These are phyloP conservation scores for Nannoperca obscura DNA, from an alignment of 2,797 vertebrate species.

Conservation along the genomic window DNA sequence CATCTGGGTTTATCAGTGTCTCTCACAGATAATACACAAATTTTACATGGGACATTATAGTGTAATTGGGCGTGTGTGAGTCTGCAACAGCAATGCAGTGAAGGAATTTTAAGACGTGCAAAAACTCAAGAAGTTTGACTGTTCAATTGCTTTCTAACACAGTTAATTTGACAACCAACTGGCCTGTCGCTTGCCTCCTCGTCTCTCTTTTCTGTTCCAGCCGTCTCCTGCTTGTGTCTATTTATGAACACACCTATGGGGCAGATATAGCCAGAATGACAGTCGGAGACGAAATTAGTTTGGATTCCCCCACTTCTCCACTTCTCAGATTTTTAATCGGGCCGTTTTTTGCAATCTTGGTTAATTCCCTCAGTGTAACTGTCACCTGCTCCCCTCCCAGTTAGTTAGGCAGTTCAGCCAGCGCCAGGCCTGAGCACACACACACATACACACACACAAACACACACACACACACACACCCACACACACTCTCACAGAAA, in stretches of 20 bases:
- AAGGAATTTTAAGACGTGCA: conserved; percentile 35
- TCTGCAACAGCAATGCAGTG: conserved; percentile 10
- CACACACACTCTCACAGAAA: conserved; percentile 14
- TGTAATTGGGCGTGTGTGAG: conserved; percentile 14
- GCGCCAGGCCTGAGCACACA: conserved; percentile 65
- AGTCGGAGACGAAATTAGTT: conserved; percentile 81
- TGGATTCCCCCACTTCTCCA: conserved; percentile 80
- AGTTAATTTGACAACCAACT: conserved; percentile 78
- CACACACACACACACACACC: conserved; percentile 56
- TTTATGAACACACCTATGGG: conserved; percentile 79
- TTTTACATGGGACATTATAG: not conserved
- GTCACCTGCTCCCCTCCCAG: conserved; percentile 87
- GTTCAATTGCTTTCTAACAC: conserved; percentile 63
- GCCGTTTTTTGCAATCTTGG: conserved; percentile 82
- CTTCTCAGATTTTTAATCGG: conserved; percentile 83
- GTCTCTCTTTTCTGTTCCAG: conserved; percentile 43
- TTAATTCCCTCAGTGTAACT: conserved; percentile 84
- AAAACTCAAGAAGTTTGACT: conserved; percentile 60
- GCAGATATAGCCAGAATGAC: conserved; percentile 73
- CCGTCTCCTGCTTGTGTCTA: conserved; percentile 62
- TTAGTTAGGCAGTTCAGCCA: conserved; percentile 77
- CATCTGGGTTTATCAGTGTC: not conserved
- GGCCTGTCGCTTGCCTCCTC: conserved; percentile 61
- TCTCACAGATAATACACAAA: conserved; percentile 4
- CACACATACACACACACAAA: conserved; percentile 43